Conservation (phyloP, 2,113 vertebrate genomes). For the Dasyprocta punctata region DNA sequence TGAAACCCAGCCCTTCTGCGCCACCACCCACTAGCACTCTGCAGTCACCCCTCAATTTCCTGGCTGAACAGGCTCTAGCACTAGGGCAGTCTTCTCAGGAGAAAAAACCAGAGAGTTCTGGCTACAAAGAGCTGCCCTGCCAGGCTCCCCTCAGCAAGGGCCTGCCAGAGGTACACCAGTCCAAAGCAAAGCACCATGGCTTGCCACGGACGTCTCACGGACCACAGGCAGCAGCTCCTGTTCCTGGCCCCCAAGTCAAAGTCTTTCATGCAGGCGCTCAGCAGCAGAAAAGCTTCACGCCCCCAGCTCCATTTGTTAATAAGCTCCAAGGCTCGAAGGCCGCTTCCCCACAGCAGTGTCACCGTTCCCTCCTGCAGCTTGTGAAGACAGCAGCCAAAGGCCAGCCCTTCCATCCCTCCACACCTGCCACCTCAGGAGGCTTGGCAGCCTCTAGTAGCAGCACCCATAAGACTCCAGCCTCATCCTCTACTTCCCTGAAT, state of each 20-base stretch:
- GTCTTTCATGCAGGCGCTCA: constrained; percentile 86
- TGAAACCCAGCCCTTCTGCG: constrained; percentile 83
- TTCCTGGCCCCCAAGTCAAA: constrained; percentile 81
- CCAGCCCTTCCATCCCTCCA: constrained; percentile 85
- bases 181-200: constrained; percentile 86
- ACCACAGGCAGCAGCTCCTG: constrained; percentile 29
- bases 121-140: constrained; percentile 86
- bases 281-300: constrained; percentile 85
- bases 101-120: constrained; percentile 86
- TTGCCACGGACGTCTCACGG: constrained; percentile 80
- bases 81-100: constrained; percentile 88
- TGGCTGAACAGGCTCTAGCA: constrained; percentile 88
- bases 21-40: constrained; percentile 78
- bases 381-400: constrained; percentile 87
- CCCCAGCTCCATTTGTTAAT: constrained; percentile 81
- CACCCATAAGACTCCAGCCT: constrained; percentile 83
- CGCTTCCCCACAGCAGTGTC: constrained; percentile 83
- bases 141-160: constrained; percentile 83
- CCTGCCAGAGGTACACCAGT: constrained; percentile 80
- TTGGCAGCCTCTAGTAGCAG: constrained; percentile 75
- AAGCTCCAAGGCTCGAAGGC: constrained; percentile 86
- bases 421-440: constrained; percentile 62
- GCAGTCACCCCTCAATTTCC: constrained; percentile 88
- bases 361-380: constrained; percentile 86
- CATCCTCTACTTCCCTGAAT: constrained; percentile 76